Percentiles rank a stretch among this genome's conserved stretches.
phyloP scores from a whole-genome alignment of 1,140 invertebrate genomes.

The Bombus consobrinus region DNA sequence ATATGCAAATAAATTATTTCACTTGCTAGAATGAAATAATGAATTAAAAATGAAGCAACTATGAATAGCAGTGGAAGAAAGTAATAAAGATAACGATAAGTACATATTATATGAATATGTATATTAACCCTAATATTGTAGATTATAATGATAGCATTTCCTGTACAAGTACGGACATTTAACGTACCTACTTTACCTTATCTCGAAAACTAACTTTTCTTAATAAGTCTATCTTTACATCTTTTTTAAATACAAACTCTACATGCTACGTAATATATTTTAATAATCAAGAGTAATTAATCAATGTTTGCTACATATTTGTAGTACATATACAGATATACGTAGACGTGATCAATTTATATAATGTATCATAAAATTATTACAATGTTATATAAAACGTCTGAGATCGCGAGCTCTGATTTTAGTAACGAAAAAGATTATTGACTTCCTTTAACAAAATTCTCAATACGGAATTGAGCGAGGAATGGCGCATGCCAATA shows the following conservation, averaged over 20 bases:
- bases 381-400: neutral
- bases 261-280: neutral
- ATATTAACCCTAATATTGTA: neutral
- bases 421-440: too few relatives aligned
- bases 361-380: neutral
- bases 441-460: too few relatives aligned
- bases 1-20: neutral
- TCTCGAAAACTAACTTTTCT: neutral
- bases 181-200: neutral
- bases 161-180: neutral
- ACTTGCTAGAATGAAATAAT: neutral
- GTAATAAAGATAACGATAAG: neutral
- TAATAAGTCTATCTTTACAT: neutral
- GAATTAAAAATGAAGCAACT: neutral
- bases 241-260: neutral
- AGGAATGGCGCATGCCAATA: too few relatives aligned
- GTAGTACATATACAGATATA: neutral
- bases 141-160: neutral
- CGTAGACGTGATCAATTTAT: neutral
- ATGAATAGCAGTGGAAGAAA: neutral
- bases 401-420: neutral
- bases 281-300: neutral
- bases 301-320: neutral
- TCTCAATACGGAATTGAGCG: too few relatives aligned
- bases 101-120: neutral